Percentiles rank a stretch among this genome's conserved stretches.
These are phyloP conservation scores for Oncorhynchus masou DNA, from an alignment of 2,113 vertebrate species.

Conservation along the genomic window DNA sequence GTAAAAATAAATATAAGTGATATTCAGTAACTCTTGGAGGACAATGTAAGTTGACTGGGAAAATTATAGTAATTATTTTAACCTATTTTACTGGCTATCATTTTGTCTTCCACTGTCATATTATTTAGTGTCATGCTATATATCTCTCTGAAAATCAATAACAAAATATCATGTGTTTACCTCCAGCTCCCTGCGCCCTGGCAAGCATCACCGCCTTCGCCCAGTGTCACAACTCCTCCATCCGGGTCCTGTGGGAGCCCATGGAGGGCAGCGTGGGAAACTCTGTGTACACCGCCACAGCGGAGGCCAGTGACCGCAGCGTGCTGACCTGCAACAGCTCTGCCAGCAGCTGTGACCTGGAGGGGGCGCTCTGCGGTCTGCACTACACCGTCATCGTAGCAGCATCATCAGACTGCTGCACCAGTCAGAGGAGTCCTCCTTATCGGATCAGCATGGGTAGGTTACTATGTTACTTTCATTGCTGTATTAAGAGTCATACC, in stretches of 20 bases:
- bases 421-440: slow-evolving; percentile 61
- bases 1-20: background rate
- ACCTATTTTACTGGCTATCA: background rate
- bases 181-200: slow-evolving; percentile 67
- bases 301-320: slow-evolving; percentile 54
- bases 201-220: slow-evolving; percentile 49
- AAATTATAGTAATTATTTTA: no score
- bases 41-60: no score
- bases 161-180: no score
- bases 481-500: no score
- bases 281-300: slow-evolving; percentile 57
- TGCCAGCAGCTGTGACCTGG: slow-evolving; percentile 58
- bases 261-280: slow-evolving; percentile 20
- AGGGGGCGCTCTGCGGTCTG: slow-evolving; percentile 58
- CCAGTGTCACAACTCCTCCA: slow-evolving; percentile 60
- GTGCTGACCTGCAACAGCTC: slow-evolving; percentile 56
- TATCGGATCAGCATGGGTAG: slow-evolving; percentile 69
- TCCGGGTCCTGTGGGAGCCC: slow-evolving; percentile 59
- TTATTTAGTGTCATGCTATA: no score
- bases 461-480: no score
- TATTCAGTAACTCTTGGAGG: background rate
- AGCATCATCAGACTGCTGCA: slow-evolving; percentile 58
- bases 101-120: no score
- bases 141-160: no score
- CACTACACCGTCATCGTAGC: slow-evolving; percentile 66